phyloP scores from a whole-genome alignment of 2,113 vertebrate genomes.

The Actenoides hombroni region DNA sequence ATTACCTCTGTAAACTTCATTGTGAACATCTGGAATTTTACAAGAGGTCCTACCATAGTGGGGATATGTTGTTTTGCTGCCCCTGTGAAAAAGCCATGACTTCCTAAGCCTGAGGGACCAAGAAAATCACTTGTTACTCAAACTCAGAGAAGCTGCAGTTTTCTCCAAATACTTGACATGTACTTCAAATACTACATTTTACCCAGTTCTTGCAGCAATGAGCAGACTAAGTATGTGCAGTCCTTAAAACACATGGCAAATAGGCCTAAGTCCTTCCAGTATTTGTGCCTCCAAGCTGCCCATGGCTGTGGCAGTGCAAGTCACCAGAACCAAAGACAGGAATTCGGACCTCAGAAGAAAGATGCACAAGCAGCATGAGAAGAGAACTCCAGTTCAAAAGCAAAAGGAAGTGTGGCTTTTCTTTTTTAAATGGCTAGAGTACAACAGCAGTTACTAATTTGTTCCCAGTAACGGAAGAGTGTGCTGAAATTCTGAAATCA shows the following conservation, averaged over 20 bases:
- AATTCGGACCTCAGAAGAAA: not conserved
- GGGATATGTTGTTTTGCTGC: not conserved
- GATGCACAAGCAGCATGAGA: not conserved
- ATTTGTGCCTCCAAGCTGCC: not conserved
- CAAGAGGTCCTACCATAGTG: not conserved
- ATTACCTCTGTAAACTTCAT: not conserved
- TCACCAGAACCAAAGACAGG: not conserved
- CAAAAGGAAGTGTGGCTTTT: not conserved
- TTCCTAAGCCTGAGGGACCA: not conserved
- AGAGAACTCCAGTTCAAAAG: not conserved
- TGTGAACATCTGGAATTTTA: not conserved
- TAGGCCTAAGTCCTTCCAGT: not conserved
- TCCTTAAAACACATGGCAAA: not conserved
- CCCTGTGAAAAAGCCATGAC: not conserved
- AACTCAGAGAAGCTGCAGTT: not conserved
- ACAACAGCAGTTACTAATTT: not conserved
- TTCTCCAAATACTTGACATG: not conserved
- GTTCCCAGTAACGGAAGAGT: not conserved
- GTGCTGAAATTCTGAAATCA: not conserved
- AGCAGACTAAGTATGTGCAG: not conserved
- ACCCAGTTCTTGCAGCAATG: not conserved
- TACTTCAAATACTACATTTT: not conserved
- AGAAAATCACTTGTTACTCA: not conserved
- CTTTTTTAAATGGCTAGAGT: not conserved
- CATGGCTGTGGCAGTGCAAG: not conserved